These are phyloP conservation scores for Dasyprocta punctata DNA, from an alignment of 2,113 vertebrate genomes.

Conservation along the genomic window DNA sequence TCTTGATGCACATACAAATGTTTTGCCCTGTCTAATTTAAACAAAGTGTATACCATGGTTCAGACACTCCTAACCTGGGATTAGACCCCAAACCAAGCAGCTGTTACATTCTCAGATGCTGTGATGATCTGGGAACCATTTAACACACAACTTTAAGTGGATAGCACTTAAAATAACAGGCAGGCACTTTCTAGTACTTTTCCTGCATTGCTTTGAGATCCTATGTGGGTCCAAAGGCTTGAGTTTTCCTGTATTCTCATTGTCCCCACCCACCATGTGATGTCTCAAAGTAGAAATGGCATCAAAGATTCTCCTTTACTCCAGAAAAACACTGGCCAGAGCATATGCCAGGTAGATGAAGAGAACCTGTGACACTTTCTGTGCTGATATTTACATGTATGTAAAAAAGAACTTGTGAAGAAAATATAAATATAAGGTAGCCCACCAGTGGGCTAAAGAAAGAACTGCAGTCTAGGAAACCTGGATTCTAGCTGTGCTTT, in stretches of 20 bases:
- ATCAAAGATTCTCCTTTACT: not conserved
- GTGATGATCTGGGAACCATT: slow-evolving; percentile 38
- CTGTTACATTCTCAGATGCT: not conserved
- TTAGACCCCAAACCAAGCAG: slow-evolving; percentile 26
- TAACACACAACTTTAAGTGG: not conserved
- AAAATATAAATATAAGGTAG: slow-evolving; percentile 43
- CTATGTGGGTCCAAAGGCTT: not conserved
- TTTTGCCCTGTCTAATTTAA: slow-evolving; percentile 14
- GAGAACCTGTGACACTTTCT: not conserved
- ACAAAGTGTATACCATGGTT: not conserved
- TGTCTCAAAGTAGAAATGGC: not conserved
- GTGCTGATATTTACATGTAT: not conserved
- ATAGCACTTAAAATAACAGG: not conserved
- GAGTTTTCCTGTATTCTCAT: not conserved
- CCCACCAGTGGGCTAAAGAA: slow-evolving; percentile 56
- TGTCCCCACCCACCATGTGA: not conserved
- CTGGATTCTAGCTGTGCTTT: not conserved
- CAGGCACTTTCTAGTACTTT: not conserved
- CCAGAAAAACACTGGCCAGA: not conserved
- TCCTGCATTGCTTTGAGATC: not conserved
- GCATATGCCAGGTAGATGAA: not conserved
- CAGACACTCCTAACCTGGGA: slow-evolving; percentile 14
- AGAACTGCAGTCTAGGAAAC: slow-evolving; percentile 33
- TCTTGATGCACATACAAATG: not conserved
- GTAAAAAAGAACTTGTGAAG: slow-evolving; percentile 28